A percentile compares a stretch with the other conserved stretches of the same genome.
phyloP scores from a whole-genome alignment of 1,140 invertebrate species.

The Pteromalus puparum region DNA sequence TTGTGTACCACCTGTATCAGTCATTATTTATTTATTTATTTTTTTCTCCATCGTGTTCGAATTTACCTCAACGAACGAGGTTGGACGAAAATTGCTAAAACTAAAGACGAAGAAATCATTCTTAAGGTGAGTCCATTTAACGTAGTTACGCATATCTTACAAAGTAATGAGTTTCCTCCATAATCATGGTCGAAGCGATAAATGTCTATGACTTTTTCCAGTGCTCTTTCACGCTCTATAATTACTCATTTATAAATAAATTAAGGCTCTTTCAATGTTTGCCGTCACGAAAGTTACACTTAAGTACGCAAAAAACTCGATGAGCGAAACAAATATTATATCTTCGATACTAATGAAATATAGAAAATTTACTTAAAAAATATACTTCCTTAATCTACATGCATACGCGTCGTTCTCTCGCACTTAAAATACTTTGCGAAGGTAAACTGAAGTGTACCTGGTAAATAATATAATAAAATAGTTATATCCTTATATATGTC shows the following conservation, averaged over 20 bases:
- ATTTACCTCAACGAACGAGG: conserved; percentile 46
- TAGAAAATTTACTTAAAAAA: conserved; percentile 33
- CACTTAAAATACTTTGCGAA: conserved; percentile 35
- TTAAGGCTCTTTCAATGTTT: conserved; percentile 40
- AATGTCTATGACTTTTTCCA: conserved; percentile 39
- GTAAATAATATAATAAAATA: conserved; percentile 50
- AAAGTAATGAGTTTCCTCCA: conserved; percentile 52
- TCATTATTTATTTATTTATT: conserved; percentile 55
- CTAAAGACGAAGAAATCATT: conserved; percentile 49
- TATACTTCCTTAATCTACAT: conserved; percentile 27
- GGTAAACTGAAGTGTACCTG: conserved; percentile 33
- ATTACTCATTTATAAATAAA: conserved; percentile 44
- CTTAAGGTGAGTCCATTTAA: conserved; percentile 48
- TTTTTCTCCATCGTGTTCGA: conserved; percentile 43
- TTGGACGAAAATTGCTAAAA: conserved; percentile 49
- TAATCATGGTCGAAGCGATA: conserved; percentile 43
- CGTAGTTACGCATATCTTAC: conserved; percentile 52
- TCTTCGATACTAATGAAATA: conserved; percentile 34
- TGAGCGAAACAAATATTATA: conserved; percentile 20
- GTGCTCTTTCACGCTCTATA: conserved; percentile 34
- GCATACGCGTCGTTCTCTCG: conserved; percentile 40
- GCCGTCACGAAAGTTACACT: conserved; percentile 36
- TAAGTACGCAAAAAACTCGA: conserved; percentile 43
- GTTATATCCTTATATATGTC: neutral
- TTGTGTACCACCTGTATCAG: conserved; percentile 64